Conservation (phyloP, 1,140 invertebrate species). For the Lordiphosa clarofinis region DNA sequence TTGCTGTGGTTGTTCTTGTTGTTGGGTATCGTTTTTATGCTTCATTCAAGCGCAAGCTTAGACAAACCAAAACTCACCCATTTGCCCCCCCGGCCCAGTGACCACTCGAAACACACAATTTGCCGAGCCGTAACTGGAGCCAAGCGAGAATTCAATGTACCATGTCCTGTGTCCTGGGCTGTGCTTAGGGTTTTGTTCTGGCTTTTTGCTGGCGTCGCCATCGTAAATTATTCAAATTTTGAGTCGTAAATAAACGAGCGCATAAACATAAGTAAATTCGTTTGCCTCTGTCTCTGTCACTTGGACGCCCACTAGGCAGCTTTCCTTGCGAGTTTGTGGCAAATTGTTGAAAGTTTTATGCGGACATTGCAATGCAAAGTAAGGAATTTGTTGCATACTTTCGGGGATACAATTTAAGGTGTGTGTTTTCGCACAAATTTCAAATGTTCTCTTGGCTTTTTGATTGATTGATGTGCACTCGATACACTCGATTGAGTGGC, state of each 20-base stretch:
- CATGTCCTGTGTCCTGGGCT: constrained; percentile 43
- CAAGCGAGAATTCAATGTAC: constrained; percentile 50
- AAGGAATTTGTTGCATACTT: constrained; percentile 28
- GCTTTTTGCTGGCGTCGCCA: constrained; percentile 27
- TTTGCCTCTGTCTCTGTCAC: constrained; percentile 36
- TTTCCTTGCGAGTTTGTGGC: constrained; percentile 10
- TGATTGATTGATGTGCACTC: constrained; percentile 42
- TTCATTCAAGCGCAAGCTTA: constrained; percentile 31
- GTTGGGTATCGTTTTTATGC: constrained; percentile 17
- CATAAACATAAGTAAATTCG: constrained; percentile 66
- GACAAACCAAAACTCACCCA: constrained; percentile 8
- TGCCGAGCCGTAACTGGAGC: constrained; percentile 12
- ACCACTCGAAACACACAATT: constrained; percentile 25
- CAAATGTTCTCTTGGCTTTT: constrained; percentile 11
- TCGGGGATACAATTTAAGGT: background rate
- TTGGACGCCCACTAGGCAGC: constrained; percentile 31
- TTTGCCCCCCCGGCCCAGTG: constrained; percentile 9
- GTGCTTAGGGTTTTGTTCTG: constrained; percentile 25
- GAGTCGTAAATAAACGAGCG: constrained; percentile 66
- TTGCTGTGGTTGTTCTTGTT: constrained; percentile 12
- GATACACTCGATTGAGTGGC: background rate
- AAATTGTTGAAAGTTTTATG: constrained; percentile 34
- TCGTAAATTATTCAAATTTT: constrained; percentile 75
- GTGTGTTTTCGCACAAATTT: no score
- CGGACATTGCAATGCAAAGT: constrained; percentile 11